Evolutionary conservation across 2,888 invertebrate species (phyloP), one percentile per base, ranked within the genome.

Genomic region (Drosophila subsilvestris): DNA sequence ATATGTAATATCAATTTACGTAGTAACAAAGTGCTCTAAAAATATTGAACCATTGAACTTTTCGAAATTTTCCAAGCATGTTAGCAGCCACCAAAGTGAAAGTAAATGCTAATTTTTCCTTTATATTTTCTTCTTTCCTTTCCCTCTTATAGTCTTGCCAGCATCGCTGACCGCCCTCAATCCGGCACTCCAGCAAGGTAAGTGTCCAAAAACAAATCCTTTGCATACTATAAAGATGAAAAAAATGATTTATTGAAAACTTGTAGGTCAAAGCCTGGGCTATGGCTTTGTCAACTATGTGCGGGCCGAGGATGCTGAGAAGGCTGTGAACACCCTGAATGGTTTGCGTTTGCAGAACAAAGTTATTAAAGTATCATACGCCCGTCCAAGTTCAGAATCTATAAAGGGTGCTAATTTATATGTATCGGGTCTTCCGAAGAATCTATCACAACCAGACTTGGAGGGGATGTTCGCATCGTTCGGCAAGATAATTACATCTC

Each of bases 241-340:
- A 50, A 17, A 17, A 5, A 45, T 18, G 12, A 18, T n/a, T 61
- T 0, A 32, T 61, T 74, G 18, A 14, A 5, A 25, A 25, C 5
- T 63, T 37, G 7, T 37, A 91, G 99, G 99, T 90, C 99, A 99
- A 94, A 99, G 98, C 93, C 95, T 99, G 92, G 99, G 99, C 91
- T 99, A 99, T 93, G 99, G 99, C 90, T 99, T 99, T 94, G 99
- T 99, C 92, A 99, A 99, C 95, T 99, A 99, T 94, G 98, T 98
- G 93, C 95, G 97, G 88, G 95, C 98, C 78, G 98, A 98, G 93
- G 99, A 99, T 93, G 99, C 99, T 80, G 98, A 98, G 93, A 98
- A 99, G 93, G 99, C 99, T 84, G 99, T 99, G 93, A 96, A 97
- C 93, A 98, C 98, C 78, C 95, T 99, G 90, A 99, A 99, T 93